Conservation (phyloP, 1,140 invertebrate genomes). For the Caenorhabditis inopinata region DNA sequence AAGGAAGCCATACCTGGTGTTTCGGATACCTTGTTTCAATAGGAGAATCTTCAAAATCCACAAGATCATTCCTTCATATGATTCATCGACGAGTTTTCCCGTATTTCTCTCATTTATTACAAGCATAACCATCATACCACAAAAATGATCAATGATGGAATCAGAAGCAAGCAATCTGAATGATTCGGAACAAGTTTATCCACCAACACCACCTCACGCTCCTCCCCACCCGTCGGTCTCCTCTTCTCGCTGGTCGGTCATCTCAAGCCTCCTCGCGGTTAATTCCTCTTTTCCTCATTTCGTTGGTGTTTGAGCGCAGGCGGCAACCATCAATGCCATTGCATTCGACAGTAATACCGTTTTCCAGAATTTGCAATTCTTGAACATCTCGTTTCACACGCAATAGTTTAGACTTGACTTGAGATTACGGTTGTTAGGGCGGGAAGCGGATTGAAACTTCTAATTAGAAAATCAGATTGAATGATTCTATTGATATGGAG, state of each 20-base stretch:
- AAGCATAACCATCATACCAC: constrained; percentile 21
- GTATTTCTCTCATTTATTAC: background rate
- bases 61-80: too few relatives aligned
- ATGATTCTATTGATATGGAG: too few relatives aligned
- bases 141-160: constrained; percentile 10
- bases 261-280: background rate
- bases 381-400: background rate
- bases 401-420: too few relatives aligned
- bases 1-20: too few relatives aligned
- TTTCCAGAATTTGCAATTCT: background rate
- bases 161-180: constrained; percentile 16
- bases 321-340: constrained; percentile 25
- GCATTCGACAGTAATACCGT: background rate
- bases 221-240: background rate
- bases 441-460: too few relatives aligned
- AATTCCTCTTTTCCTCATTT: background rate
- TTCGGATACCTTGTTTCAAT: too few relatives aligned
- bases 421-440: too few relatives aligned
- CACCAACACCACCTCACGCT: too few relatives aligned
- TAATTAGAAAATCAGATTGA: too few relatives aligned
- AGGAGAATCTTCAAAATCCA: too few relatives aligned
- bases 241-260: background rate
- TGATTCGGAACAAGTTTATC: constrained; percentile 11
- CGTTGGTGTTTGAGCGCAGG: background rate
- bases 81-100: too few relatives aligned